Conservation (phyloP, 2,113 vertebrate species). For the Leucosticte australis region DNA sequence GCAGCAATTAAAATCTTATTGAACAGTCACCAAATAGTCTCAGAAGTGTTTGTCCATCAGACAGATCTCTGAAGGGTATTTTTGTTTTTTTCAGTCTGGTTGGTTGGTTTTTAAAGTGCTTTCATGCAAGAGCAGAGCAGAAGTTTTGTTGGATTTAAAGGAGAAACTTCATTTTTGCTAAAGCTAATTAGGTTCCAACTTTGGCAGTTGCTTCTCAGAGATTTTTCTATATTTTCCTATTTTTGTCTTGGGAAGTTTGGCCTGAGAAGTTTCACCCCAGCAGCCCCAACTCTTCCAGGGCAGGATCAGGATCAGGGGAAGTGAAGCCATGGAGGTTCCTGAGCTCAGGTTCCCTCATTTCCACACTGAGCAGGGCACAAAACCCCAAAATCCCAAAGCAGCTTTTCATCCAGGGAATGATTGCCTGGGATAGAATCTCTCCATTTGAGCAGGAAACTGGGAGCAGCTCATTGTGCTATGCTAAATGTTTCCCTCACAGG, state of each 20-base stretch:
- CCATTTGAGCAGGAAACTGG: background rate
- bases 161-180: background rate
- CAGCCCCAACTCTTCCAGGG: background rate
- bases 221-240: background rate
- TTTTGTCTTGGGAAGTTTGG: background rate
- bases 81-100: background rate
- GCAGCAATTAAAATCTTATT: background rate
- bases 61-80: background rate
- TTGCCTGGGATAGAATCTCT: background rate
- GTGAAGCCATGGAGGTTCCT: background rate
- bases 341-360: background rate
- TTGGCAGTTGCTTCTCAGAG: background rate
- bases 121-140: background rate
- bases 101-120: background rate
- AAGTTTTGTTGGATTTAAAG: background rate
- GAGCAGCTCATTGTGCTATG: background rate
- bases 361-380: background rate
- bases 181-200: background rate
- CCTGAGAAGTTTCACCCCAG: background rate
- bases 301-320: background rate
- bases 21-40: background rate
- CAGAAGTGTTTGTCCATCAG: background rate
- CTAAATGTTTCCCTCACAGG: background rate
- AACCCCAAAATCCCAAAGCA: background rate
- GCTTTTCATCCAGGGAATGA: background rate